Evolutionary conservation across 2,113 vertebrate genomes (phyloP), one percentile per base, ranked within the genome.

Genomic region (Neotragus moschatus): DNA sequence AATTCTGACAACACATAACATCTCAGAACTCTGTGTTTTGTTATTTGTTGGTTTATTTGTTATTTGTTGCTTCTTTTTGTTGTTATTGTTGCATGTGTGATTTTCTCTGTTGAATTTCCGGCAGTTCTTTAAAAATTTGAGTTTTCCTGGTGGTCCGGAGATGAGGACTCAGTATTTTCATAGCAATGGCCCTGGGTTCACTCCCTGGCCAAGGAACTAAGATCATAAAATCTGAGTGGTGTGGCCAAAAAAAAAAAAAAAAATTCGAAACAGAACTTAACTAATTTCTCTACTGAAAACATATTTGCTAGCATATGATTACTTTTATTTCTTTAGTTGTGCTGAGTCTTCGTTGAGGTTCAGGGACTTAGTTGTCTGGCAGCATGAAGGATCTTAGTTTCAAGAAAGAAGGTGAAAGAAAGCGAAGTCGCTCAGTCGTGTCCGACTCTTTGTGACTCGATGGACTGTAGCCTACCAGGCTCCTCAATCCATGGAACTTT

Each of bases 61-160:
- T 85, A 85, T 47, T 88, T 36, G 5, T 43, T 79, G 79, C 11
- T 82, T 43, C 4, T 92, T 66, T 12, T 26, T 58, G 10, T 58
- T 58, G 23, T 26, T 58, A 26, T 58, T 58, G 25, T 93, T 56
- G 30, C 55, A 56, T 81, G 26, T 47, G 19, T 63, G n/a, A 77
- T 77, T 84, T 77, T 90, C 55, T 84, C 80, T 90, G 33, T 75
- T 77, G 85, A 86, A 84, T 77, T 81, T 77, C 63, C 56, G 7
- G 17, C 6, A 75, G n/a, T 90, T 87, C 23, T 55, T 95, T 30
- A 90, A 87, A 93, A 66, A 63, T 14, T n/a, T 43, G 23, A 75
- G 39, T 43, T 75, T 26, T 43, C 70, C 6, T 75, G 70, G 70
- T 75, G 70, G 36, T 43, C 36, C 1, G 2, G 12, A 26, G 70